Evolutionary conservation across 2,797 vertebrate species (phyloP).

Genomic region (Enteromius paludinosus): DNA sequence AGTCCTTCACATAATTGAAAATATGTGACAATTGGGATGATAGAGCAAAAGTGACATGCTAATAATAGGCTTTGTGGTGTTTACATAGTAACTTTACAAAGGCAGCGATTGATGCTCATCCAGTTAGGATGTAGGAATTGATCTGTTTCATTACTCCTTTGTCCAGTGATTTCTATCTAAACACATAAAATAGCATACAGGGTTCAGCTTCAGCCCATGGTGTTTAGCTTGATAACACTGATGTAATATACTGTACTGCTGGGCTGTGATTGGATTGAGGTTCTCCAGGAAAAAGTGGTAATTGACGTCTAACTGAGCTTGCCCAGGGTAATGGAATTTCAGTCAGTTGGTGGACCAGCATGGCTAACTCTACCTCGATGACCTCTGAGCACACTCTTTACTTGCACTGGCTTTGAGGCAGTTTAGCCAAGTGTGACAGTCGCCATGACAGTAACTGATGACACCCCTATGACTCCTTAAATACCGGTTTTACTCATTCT

Average conservation of each 20-base stretch:
- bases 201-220: not conserved
- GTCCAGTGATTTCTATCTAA: not conserved
- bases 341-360: not conserved
- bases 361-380: constrained; percentile 32
- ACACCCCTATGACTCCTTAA: constrained; percentile 51
- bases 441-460: constrained; percentile 54
- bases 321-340: constrained; percentile 37
- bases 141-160: not conserved
- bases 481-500: constrained; percentile 45
- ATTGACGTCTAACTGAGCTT: constrained; percentile 36
- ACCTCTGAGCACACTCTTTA: constrained; percentile 33
- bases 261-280: constrained; percentile 51
- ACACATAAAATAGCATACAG: constrained; percentile 13
- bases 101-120: not conserved
- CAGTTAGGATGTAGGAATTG: not conserved
- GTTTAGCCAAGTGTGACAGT: constrained; percentile 53
- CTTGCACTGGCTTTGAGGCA: constrained; percentile 44
- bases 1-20: no score
- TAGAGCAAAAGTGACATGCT: no score
- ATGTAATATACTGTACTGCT: constrained; percentile 36
- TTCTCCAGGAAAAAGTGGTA: constrained; percentile 36
- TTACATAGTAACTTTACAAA: not conserved
- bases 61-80: not conserved
- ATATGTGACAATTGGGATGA: not conserved
- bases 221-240: constrained; percentile 42